Evolutionary conservation across 1,140 invertebrate species (phyloP).

Genomic region (Leptinotarsa lineolata): DNA sequence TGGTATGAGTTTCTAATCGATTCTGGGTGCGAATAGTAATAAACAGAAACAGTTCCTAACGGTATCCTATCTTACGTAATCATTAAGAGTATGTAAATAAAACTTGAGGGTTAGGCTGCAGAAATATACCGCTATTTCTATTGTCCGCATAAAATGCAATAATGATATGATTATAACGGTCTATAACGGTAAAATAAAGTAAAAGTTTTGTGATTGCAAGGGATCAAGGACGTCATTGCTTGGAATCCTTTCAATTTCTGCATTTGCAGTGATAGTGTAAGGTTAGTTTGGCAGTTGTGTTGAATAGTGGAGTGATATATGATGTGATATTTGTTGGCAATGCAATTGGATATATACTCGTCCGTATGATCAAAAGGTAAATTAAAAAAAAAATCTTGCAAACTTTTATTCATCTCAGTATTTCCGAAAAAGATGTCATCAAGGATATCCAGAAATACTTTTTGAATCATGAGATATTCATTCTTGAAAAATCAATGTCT

Average conservation of each 20-base stretch:
- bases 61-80: not conserved
- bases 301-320: not conserved
- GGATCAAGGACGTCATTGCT: not conserved
- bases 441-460: too few relatives aligned
- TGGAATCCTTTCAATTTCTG: not conserved
- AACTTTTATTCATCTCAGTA: not conserved
- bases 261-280: not conserved
- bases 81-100: not conserved
- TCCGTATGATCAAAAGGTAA: not conserved
- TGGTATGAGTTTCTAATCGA: not conserved
- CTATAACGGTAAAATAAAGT: not conserved
- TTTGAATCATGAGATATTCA: too few relatives aligned
- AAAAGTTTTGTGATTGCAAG: not conserved
- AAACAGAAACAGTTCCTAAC: not conserved
- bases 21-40: not conserved
- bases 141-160: not conserved
- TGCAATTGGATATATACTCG: not conserved
- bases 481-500: too few relatives aligned
- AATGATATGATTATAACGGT: not conserved
- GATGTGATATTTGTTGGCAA: not conserved
- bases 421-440: too few relatives aligned
- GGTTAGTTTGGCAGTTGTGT: too few relatives aligned
- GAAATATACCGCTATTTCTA: not conserved
- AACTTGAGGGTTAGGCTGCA: not conserved
- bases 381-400: not conserved